phyloP scores from a whole-genome alignment of 2,113 vertebrate species.

The Corapipo altera region DNA sequence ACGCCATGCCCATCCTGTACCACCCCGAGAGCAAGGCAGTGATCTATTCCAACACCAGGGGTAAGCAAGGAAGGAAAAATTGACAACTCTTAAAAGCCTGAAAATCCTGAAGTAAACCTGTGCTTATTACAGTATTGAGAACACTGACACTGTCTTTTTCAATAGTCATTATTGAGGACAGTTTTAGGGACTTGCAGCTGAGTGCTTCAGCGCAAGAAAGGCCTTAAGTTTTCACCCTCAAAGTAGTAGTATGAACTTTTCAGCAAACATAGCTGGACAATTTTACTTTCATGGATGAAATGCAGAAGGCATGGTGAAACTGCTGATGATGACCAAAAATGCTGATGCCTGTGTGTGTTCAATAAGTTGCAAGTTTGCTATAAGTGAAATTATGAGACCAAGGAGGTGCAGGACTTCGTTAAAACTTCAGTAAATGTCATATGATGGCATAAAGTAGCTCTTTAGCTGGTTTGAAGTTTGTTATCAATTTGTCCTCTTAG shows the following conservation, averaged over 20 bases:
- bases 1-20: slow-evolving; percentile 88
- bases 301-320: background rate
- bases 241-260: background rate
- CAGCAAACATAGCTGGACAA: background rate
- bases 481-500: background rate
- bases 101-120: background rate
- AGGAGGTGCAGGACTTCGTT: background rate
- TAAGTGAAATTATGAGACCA: background rate
- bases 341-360: background rate
- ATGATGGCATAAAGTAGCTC: background rate
- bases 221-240: background rate
- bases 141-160: background rate
- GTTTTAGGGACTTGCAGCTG: background rate
- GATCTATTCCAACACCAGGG: slow-evolving; percentile 81
- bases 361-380: background rate
- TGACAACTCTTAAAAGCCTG: background rate
- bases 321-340: background rate
- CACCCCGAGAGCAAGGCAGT: slow-evolving; percentile 77
- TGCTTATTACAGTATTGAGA: background rate
- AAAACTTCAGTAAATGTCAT: background rate
- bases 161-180: background rate
- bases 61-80: slow-evolving; percentile 50
- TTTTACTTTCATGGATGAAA: background rate
- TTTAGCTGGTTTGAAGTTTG: background rate
- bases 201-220: background rate